Conservation (phyloP, 30 jellyfish, hydroid and myxozoan species). For the Catostylus mosaicus region DNA sequence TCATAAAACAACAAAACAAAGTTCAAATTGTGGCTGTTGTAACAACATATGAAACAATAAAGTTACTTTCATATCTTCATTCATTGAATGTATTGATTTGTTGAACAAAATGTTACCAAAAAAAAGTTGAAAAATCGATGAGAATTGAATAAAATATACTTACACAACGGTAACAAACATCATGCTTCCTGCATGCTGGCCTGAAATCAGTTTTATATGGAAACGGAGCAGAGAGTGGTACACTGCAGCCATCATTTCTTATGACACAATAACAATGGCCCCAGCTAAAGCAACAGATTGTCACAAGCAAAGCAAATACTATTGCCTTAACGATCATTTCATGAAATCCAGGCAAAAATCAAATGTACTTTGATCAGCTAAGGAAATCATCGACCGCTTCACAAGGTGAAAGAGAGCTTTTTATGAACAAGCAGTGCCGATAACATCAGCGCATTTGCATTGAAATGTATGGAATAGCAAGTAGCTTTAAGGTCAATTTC, state of each 20-base stretch:
- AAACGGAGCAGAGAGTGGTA: conserved; percentile 69
- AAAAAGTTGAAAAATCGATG: no score
- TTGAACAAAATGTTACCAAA: no score
- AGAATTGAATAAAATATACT: no score
- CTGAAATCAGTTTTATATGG: conserved; percentile 82
- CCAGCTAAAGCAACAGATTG: background rate
- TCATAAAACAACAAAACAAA: no score
- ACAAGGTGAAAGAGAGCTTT: background rate
- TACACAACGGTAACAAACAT: conserved; percentile 89
- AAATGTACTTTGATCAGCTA: background rate
- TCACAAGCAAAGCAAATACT: background rate
- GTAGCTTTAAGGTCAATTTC: background rate
- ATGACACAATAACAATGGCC: conserved; percentile 7
- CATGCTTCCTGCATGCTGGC: conserved; percentile 93
- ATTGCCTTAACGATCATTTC: conserved; percentile 1
- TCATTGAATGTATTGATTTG: no score
- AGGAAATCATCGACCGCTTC: background rate
- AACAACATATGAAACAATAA: no score
- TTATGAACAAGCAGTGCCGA: background rate
- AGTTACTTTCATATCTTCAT: no score
- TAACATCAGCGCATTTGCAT: background rate
- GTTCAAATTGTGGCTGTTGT: no score
- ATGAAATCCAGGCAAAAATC: background rate
- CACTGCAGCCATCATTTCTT: conserved; percentile 75
- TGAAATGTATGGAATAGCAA: background rate